Evolutionary conservation across 1,140 invertebrate species (phyloP).

Genomic region (Musca domestica): DNA sequence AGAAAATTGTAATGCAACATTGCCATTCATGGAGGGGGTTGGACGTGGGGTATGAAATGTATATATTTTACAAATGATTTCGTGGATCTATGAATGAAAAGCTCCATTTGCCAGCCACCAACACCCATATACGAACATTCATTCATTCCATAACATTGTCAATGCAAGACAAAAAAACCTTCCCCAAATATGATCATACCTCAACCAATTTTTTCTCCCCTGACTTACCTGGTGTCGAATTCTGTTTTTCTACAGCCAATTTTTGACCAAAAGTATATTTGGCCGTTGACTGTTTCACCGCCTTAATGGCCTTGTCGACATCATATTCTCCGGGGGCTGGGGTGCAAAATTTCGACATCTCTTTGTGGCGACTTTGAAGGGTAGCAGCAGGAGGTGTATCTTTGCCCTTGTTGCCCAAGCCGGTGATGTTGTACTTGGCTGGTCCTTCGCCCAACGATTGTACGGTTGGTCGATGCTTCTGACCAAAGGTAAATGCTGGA

Average conservation of each 20-base stretch:
- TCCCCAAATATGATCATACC: not conserved
- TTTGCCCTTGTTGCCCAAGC: conserved; percentile 76
- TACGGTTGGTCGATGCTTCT: conserved; percentile 59
- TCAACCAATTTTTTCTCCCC: not conserved
- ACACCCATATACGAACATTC: not conserved
- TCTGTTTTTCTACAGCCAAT: conserved; percentile 44
- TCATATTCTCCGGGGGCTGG: conserved; percentile 82
- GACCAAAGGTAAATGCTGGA: conserved; percentile 77
- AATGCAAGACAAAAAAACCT: not conserved
- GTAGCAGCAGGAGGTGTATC: conserved; percentile 65
- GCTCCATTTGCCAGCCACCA: conserved; percentile 19
- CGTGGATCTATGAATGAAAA: no score
- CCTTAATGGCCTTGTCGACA: conserved; percentile 69
- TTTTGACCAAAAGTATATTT: conserved; percentile 62
- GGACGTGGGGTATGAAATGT: not conserved
- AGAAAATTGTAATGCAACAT: not conserved
- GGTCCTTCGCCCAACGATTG: conserved; percentile 75
- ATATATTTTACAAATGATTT: not conserved
- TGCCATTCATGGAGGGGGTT: not conserved
- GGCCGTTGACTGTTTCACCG: conserved; percentile 65
- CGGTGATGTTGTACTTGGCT: conserved; percentile 81
- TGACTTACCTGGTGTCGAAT: conserved; percentile 54
- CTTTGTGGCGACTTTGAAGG: conserved; percentile 73
- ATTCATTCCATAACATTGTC: not conserved
- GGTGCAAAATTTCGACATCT: conserved; percentile 68